Percentiles rank a stretch among this genome's conserved stretches.
phyloP scores from a whole-genome alignment of 1,140 invertebrate species.

The Drosophila trapezifrons region DNA sequence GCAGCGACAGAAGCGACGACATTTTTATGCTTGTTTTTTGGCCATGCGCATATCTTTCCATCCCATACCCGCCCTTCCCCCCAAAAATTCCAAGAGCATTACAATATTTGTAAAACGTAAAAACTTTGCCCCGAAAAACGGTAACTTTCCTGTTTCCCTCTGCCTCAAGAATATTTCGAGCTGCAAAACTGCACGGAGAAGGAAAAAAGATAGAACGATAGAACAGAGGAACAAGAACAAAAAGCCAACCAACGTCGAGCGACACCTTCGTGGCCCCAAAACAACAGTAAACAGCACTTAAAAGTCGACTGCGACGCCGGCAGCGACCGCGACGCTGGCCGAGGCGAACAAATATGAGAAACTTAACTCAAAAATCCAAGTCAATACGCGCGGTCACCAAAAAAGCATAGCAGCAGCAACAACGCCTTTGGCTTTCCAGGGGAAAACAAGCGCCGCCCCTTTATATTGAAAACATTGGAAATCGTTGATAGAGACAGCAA shows the following conservation, averaged over 20 bases:
- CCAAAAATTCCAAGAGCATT: conserved; percentile 54
- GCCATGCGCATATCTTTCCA: conserved; percentile 60
- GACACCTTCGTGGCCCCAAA: conserved; percentile 81
- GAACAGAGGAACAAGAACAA: conserved; percentile 43
- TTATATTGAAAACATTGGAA: conserved; percentile 82
- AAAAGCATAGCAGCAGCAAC: conserved; percentile 31
- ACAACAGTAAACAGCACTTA: conserved; percentile 82
- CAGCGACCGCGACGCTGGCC: conserved; percentile 42
- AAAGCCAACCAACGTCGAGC: conserved; percentile 68
- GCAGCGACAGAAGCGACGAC: conserved; percentile 52
- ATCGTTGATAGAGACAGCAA: conserved; percentile 65
- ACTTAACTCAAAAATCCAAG: conserved; percentile 82
- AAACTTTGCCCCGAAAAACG: conserved; percentile 57
- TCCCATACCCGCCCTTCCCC: not conserved
- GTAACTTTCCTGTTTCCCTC: conserved; percentile 43
- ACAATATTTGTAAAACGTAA: conserved; percentile 77
- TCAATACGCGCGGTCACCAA: conserved; percentile 80
- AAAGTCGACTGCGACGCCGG: conserved; percentile 57
- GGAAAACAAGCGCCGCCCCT: conserved; percentile 72
- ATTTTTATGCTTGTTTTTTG: conserved; percentile 76
- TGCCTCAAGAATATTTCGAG: conserved; percentile 49
- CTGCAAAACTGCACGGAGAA: conserved; percentile 23
- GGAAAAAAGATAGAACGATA: conserved; percentile 20
- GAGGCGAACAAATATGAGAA: conserved; percentile 78
- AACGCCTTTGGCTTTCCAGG: conserved; percentile 44